Evolutionary conservation across 1,140 invertebrate genomes (phyloP).

Genomic region (Ooceraea biroi): DNA sequence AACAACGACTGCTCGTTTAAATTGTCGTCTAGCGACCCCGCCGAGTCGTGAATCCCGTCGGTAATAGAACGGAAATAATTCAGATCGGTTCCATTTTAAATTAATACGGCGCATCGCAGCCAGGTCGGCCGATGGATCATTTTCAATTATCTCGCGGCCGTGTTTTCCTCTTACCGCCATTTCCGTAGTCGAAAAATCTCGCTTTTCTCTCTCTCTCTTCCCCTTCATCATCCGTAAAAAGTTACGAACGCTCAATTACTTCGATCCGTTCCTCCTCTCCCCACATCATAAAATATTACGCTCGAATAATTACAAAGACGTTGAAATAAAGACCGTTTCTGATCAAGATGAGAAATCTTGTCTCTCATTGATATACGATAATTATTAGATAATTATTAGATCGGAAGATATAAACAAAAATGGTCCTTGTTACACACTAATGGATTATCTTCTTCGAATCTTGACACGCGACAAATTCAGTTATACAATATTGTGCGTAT

Average conservation of each 20-base stretch:
- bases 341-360: no score
- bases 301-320: neutral
- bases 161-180: neutral
- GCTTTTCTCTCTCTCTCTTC: neutral
- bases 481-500: no score
- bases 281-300: constrained; percentile 4
- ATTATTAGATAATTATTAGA: neutral
- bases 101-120: constrained; percentile 24
- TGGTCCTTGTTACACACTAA: neutral
- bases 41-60: constrained; percentile 19
- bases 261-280: neutral
- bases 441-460: neutral
- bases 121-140: constrained; percentile 63
- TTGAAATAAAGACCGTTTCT: neutral
- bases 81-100: constrained; percentile 53
- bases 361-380: no score
- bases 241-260: neutral
- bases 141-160: constrained; percentile 58
- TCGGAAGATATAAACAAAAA: neutral
- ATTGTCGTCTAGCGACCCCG: constrained; percentile 9
- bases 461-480: no score
- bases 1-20: neutral
- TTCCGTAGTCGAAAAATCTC: constrained; percentile 7
- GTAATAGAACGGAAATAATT: constrained; percentile 72
- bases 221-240: constrained; percentile 1